Evolutionary conservation across 2,113 vertebrate species (phyloP).

Genomic region (Leptocoma aspasia): DNA sequence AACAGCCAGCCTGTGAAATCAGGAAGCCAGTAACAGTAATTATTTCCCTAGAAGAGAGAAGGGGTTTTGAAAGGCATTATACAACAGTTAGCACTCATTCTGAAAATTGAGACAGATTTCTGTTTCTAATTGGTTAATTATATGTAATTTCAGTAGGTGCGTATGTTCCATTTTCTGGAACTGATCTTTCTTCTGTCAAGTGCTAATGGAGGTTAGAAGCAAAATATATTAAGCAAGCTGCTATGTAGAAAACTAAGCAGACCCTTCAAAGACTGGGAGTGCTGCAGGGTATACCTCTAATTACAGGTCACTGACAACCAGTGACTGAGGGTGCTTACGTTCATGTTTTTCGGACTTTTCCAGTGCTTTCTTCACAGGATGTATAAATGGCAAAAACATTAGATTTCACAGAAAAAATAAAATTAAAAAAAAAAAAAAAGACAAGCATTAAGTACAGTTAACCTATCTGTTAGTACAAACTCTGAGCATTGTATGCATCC

Average conservation of each 20-base stretch:
- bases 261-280: background rate
- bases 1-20: background rate
- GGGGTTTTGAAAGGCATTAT: background rate
- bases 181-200: background rate
- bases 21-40: background rate
- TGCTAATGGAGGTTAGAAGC: background rate
- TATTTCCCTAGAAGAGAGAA: background rate
- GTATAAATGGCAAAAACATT: background rate
- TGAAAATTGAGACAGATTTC: background rate
- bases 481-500: background rate
- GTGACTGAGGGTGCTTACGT: background rate
- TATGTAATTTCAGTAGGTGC: background rate
- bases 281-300: background rate
- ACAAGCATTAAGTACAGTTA: background rate
- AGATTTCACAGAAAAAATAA: background rate
- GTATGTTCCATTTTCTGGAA: background rate
- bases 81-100: background rate
- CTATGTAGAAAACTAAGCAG: background rate
- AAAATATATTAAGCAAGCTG: background rate
- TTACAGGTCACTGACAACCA: background rate
- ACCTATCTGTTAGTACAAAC: background rate
- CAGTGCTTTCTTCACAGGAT: background rate
- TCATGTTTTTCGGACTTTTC: background rate
- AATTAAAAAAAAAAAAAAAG: background rate
- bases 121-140: constrained; percentile 19